phyloP scores from a whole-genome alignment of 1,140 invertebrate genomes.

The Cephus cinctus region DNA sequence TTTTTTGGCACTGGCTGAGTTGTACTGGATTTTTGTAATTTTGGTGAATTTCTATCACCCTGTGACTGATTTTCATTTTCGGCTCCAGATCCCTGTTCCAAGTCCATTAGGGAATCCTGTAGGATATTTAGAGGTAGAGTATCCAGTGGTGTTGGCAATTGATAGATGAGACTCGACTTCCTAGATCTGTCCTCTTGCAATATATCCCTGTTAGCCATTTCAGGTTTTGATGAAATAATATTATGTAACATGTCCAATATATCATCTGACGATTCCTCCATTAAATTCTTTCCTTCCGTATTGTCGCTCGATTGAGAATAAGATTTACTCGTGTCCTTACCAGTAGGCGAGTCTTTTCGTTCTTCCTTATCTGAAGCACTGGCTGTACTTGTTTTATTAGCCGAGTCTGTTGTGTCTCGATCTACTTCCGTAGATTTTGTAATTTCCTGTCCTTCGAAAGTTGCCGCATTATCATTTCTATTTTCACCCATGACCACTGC shows the following conservation, averaged over 20 bases:
- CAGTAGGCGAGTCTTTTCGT: constrained; percentile 22
- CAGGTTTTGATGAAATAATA: constrained; percentile 57
- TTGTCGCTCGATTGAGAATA: constrained; percentile 21
- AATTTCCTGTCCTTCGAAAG: constrained; percentile 24
- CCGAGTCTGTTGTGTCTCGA: constrained; percentile 1
- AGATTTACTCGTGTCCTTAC: constrained; percentile 27
- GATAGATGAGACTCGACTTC: constrained; percentile 46
- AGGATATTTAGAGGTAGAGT: constrained; percentile 49
- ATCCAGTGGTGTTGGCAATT: constrained; percentile 47
- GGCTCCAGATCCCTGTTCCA: constrained; percentile 41
- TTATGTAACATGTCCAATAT: constrained; percentile 69
- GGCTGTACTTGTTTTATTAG: constrained; percentile 19
- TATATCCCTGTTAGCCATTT: constrained; percentile 46
- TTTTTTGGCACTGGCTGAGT: constrained; percentile 18
- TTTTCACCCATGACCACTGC: constrained; percentile 28
- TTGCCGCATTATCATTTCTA: constrained; percentile 29
- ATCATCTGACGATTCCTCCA: constrained; percentile 64
- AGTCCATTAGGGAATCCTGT: constrained; percentile 45
- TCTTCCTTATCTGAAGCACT: constrained; percentile 22
- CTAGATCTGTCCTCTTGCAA: constrained; percentile 36
- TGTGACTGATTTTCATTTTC: constrained; percentile 20
- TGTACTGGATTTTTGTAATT: constrained; percentile 14
- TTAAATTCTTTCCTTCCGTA: constrained; percentile 30
- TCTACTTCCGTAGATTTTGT: constrained; percentile 30
- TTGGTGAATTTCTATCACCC: constrained; percentile 16